Conservation (phyloP, 2,797 vertebrate species). For the Graptemys geographica region DNA sequence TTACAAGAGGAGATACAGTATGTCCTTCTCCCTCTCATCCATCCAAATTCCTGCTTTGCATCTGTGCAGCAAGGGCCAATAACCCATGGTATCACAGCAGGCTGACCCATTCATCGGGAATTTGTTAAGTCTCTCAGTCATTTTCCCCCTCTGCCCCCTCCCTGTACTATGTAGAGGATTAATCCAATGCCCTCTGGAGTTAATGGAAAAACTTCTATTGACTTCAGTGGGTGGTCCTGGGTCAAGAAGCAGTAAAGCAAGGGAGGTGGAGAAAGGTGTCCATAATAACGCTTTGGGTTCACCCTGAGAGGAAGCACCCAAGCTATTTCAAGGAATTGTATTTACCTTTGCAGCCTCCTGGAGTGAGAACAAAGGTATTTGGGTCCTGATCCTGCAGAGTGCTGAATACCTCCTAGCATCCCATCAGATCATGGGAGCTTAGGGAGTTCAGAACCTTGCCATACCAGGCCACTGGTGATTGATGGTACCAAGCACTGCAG, state of each 20-base stretch:
- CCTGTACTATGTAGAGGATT: background rate
- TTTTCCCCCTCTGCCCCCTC: background rate
- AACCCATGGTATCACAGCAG: background rate
- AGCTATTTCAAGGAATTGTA: background rate
- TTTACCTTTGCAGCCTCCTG: background rate
- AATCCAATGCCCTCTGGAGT: background rate
- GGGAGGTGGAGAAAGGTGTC: background rate
- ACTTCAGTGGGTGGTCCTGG: background rate
- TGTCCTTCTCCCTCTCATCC: background rate
- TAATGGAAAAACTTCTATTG: background rate
- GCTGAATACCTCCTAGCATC: background rate
- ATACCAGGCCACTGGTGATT: fast-evolving
- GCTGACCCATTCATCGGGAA: background rate
- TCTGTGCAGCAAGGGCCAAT: background rate
- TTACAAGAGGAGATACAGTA: background rate
- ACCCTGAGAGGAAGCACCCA: background rate
- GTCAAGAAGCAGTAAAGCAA: background rate
- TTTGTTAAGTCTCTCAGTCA: background rate
- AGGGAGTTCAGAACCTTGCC: background rate
- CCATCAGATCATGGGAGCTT: background rate
- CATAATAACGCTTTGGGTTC: background rate
- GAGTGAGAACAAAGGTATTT: background rate
- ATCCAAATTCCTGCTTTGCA: background rate
- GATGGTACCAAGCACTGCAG: background rate
- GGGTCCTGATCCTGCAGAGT: background rate